Conservation (phyloP, 1,140 invertebrate species). For the Bombus pyrosoma region DNA sequence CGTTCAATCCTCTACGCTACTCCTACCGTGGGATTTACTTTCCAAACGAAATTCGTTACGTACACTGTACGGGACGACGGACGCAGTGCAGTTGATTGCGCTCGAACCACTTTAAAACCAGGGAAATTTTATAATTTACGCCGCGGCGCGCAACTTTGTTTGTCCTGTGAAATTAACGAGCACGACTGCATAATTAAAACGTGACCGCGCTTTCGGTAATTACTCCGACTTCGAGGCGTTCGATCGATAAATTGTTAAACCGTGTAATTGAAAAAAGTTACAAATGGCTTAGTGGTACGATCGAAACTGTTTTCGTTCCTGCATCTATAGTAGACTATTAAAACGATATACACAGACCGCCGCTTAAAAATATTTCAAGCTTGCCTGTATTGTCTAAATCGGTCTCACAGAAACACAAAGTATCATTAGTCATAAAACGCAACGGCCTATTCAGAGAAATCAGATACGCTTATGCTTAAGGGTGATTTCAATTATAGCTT, state of each 20-base stretch:
- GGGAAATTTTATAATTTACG: slow-evolving; percentile 32
- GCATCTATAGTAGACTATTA: not conserved
- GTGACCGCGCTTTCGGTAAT: slow-evolving; percentile 24
- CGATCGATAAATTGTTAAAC: slow-evolving; percentile 15
- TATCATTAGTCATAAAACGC: slow-evolving; percentile 42
- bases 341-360: not conserved
- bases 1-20: not conserved
- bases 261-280: not conserved
- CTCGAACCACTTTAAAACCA: not conserved
- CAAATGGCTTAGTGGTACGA: not conserved
- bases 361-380: not conserved
- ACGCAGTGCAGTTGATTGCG: not conserved
- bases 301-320: not conserved
- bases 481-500: slow-evolving; percentile 51
- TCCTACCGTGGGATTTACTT: not conserved
- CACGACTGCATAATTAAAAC: slow-evolving; percentile 16
- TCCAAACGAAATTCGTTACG: not conserved
- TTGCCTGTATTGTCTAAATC: not conserved
- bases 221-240: slow-evolving; percentile 1
- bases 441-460: slow-evolving; percentile 14
- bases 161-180: slow-evolving; percentile 11
- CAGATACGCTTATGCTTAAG: slow-evolving; percentile 5
- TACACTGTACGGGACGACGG: too few species aligned
- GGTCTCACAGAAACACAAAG: not conserved
- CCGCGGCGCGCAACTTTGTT: slow-evolving; percentile 13